Base-by-base conservation (phyloP, 2,888 invertebrate species). In the Lingula anatina region DNA sequence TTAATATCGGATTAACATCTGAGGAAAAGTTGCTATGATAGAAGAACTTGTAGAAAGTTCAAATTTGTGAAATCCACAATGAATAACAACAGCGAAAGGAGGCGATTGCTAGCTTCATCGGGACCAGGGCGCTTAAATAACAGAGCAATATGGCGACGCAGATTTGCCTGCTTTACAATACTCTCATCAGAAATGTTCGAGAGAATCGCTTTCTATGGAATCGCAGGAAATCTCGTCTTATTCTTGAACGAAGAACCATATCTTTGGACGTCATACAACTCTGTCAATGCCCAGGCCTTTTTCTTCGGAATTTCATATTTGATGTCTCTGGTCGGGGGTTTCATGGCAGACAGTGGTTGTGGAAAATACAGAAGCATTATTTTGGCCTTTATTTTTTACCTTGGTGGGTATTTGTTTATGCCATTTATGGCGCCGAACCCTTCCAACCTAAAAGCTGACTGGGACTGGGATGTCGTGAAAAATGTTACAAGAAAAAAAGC, bases 311-410 rank as follows among this genome's bases (percentile, higher is more conserved):
- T 79, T 3, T 70, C 78, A 0, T 80, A 75, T 59, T 61, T 78
- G 20, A 74, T 71, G 23, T 74, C 78, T 18, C 65, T 80, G n/a
- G 56, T 79, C 25, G 80, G 79, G 3, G 81, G 81, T 26, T 78
- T 76, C 70, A 41, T 80, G 5, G 76, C 78, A 4, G 79, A 80
- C 59, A 65, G 74, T 2, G 56, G 74, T 2, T 56, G 62, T 28
- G 79, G 79, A 3, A 64, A 78, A 43, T 80, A 73, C 59, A 70
- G 68, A 56, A 70, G 77, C 1, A 73, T 80, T 21, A 51, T 76
- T 21, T 38, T 71, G 2, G 75, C 78, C 7, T 76, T 78, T 31
- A 23, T 73, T 1, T 50, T 79, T 3, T 80, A 80, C 57, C 57
- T 78, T 2, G 47, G 63, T 25, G 79, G 79, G 12, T 80, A 76